Percentiles rank a stretch among this genome's conserved stretches.
Evolutionary conservation across 2,113 vertebrate species (phyloP).

Genomic region (Macquaria australasica): DNA sequence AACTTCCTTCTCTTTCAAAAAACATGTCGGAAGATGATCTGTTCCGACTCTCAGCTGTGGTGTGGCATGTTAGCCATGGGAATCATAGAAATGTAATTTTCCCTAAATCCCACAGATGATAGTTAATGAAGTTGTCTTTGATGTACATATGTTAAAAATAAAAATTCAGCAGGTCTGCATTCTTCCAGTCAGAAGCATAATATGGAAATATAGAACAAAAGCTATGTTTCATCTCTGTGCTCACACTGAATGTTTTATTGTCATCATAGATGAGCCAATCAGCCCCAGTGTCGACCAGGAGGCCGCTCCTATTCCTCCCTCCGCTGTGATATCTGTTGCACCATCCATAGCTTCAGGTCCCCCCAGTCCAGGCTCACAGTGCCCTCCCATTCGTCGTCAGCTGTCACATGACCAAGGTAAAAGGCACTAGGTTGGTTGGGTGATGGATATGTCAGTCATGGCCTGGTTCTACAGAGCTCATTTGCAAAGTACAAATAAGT

Average conservation of each 20-base stretch:
- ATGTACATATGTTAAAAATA: background rate
- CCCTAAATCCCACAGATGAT: slow-evolving; percentile 9
- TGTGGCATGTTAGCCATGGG: slow-evolving; percentile 14
- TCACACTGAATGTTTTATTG: slow-evolving; percentile 15
- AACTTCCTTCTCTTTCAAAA: slow-evolving; percentile 70
- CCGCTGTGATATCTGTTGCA: slow-evolving; percentile 93
- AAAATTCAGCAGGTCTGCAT: background rate
- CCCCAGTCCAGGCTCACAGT: slow-evolving; percentile 87
- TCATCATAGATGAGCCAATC: slow-evolving; percentile 91
- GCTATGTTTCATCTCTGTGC: background rate
- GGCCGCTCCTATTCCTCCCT: slow-evolving; percentile 92
- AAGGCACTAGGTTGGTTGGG: slow-evolving; percentile 3
- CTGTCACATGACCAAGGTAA: slow-evolving; percentile 98
- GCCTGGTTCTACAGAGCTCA: background rate
- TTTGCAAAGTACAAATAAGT: background rate
- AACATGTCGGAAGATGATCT: slow-evolving; percentile 43
- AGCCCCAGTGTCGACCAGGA: slow-evolving; percentile 96
- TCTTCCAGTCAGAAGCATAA: background rate
- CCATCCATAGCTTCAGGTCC: slow-evolving; percentile 86
- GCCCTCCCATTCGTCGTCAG: slow-evolving; percentile 92
- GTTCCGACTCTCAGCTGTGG: slow-evolving; percentile 23
- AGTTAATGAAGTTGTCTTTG: slow-evolving; percentile 2
- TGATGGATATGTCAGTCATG: background rate
- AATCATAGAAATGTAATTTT: slow-evolving; percentile 5
- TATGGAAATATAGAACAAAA: slow-evolving; percentile 3